Evolutionary conservation across 2,888 invertebrate genomes (phyloP), one percentile per base, ranked within the genome.

Genomic region (Rotaria magnacalcarata): DNA sequence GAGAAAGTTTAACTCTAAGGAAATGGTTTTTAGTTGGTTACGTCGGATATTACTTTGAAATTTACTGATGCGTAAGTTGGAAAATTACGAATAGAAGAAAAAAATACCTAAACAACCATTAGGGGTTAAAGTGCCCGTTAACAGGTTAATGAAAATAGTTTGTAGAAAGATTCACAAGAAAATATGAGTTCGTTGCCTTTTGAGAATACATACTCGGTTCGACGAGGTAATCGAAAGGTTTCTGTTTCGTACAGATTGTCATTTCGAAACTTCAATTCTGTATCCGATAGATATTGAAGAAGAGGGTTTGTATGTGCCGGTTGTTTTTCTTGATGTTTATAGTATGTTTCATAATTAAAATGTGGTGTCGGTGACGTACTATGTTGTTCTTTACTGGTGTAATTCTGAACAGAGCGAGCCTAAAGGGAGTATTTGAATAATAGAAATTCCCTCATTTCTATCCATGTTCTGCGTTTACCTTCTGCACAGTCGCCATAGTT

Each of bases 181-280:
- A 47, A 67, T 50, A 43, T 60, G 58, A 50, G 50, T 50, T 50
- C 50, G 50, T n/a, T 84, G 14, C 47, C 84, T 0, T 60, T 60
- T 24, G 50, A 10, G 16, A n/a, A 52, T 11, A 43, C 56, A 14
- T 86, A 86, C 86, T 86, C 85, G 27, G 86, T 43, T 56, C 85
- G 41, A 24, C 85, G 67, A 6, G 86, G 86, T 21, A 85, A 47
- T 58, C 86, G 85, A 58, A 56, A 75, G 8, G 75, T 54, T 34
- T 75, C 75, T 19, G 74, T 52, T 60, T 86, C 85, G n/a, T 80
- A 86, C 14, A 86, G 50, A 75, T 86, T 86, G 52, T 86, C 86
- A 85, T 86, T 86, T 10, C 84, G 86, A 75, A 58, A 85, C 60
- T 84, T 85, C 24, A 86, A 41, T 75, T 86, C 85, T 16, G 86